Conservation (phyloP, 2,797 vertebrate genomes). For the Dicrostonyx torquatus region DNA sequence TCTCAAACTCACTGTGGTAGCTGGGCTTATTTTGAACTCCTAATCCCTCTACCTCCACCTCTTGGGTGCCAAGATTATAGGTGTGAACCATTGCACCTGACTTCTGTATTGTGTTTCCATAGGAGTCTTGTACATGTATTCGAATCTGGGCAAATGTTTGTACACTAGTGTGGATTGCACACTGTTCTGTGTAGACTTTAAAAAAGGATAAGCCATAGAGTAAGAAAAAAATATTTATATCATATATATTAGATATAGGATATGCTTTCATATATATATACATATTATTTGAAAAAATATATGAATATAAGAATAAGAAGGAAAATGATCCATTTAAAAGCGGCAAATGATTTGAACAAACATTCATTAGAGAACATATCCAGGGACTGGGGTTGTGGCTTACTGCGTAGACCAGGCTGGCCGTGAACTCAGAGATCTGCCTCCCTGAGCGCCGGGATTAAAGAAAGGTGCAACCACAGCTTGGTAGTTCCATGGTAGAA, state of each 20-base stretch:
- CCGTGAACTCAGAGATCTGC: not conserved
- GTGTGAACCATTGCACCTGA: not conserved
- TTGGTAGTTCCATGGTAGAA: not conserved
- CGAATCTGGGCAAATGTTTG: not conserved
- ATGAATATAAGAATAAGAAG: not conserved
- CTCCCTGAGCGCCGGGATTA: not conserved
- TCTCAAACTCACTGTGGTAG: not conserved
- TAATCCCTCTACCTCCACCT: not conserved
- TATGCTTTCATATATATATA: not conserved
- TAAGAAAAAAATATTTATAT: slow-evolving; percentile 29
- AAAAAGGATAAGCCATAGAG: not conserved
- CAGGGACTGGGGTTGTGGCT: not conserved
- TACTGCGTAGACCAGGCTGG: not conserved
- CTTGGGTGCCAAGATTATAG: not conserved
- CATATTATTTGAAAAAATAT: not conserved
- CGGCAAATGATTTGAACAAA: not conserved
- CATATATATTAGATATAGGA: slow-evolving; percentile 11
- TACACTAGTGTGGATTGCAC: not conserved
- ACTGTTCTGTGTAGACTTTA: not conserved
- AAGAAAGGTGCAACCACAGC: not conserved
- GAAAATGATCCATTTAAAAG: slow-evolving; percentile 25
- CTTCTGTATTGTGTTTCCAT: not conserved
- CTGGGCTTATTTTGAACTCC: not conserved
- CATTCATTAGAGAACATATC: not conserved
- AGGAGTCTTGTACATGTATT: not conserved